phyloP scores from a whole-genome alignment of 2,888 invertebrate genomes.

The Dorcus parallelipipedus region DNA sequence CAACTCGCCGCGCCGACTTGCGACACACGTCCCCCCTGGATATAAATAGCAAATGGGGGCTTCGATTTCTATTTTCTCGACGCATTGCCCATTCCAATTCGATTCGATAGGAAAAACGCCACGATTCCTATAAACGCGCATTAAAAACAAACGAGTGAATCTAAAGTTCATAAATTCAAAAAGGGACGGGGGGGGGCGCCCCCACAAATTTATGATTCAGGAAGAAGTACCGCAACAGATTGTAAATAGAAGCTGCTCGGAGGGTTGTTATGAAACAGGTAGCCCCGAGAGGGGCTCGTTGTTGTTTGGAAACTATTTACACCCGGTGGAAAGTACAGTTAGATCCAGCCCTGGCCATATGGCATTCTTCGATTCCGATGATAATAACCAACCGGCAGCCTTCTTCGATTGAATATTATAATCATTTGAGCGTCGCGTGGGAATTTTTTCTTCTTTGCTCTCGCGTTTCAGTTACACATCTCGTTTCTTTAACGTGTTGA shows the following conservation, averaged over 20 bases:
- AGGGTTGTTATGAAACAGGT: conserved; percentile 1
- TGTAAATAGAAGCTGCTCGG: conserved; percentile 8
- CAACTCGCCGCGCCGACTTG: too few relatives aligned
- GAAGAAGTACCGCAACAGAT: conserved; percentile 12
- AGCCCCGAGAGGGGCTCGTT: background rate
- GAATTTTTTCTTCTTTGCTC: background rate
- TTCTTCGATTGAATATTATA: background rate
- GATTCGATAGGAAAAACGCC: conserved; percentile 2
- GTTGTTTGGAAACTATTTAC: background rate
- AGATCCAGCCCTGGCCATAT: background rate
- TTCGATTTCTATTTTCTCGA: conserved; percentile 22
- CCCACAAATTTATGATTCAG: background rate
- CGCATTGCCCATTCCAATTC: conserved; percentile 17
- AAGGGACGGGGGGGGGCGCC: too few relatives aligned
- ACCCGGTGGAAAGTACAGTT: background rate
- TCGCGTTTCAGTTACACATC: background rate
- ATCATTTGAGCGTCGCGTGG: background rate
- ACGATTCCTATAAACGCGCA: conserved; percentile 3
- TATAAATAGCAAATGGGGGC: conserved; percentile 15
- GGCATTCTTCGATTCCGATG: background rate
- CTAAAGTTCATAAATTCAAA: too few relatives aligned
- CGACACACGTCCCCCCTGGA: background rate
- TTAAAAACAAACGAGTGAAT: too few relatives aligned
- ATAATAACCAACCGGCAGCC: background rate
- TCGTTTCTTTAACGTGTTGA: background rate